These are phyloP conservation scores for Brachionus paranguensis DNA, from an alignment of 1,140 invertebrate genomes.

Conservation along the genomic window DNA sequence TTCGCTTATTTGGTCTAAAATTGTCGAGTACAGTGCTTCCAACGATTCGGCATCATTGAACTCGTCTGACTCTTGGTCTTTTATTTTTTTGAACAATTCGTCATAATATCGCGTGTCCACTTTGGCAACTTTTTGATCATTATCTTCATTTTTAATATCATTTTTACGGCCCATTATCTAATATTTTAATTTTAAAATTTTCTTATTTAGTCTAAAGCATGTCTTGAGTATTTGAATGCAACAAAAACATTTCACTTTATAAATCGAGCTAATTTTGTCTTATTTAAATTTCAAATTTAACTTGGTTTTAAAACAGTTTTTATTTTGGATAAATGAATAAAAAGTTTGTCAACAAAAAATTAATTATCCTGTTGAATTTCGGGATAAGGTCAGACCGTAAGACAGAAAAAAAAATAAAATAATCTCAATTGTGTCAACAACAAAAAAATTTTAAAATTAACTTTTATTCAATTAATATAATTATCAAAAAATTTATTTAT, in stretches of 20 bases:
- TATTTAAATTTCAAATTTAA: neutral
- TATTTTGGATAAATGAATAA: no score
- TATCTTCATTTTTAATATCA: neutral
- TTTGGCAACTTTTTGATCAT: neutral
- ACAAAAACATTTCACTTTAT: neutral
- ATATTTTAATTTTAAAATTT: neutral
- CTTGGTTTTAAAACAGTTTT: neutral
- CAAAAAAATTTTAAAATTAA: no score
- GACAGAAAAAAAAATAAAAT: no score
- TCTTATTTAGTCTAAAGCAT: neutral
- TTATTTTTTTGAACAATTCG: constrained; percentile 10
- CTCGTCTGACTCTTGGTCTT: constrained; percentile 5
- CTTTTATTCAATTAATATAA: no score
- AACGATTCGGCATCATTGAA: neutral
- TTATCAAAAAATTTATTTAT: no score
- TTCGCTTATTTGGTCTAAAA: constrained; percentile 28
- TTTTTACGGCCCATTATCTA: neutral
- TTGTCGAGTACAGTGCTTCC: neutral
- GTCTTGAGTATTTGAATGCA: neutral
- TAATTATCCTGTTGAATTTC: no score
- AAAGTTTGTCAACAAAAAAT: no score
- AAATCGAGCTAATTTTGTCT: neutral
- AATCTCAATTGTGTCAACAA: no score
- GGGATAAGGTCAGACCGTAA: no score
- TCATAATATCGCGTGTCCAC: constrained; percentile 13